Conservation (phyloP, 2,888 invertebrate genomes). For the Microchrysa polita region DNA sequence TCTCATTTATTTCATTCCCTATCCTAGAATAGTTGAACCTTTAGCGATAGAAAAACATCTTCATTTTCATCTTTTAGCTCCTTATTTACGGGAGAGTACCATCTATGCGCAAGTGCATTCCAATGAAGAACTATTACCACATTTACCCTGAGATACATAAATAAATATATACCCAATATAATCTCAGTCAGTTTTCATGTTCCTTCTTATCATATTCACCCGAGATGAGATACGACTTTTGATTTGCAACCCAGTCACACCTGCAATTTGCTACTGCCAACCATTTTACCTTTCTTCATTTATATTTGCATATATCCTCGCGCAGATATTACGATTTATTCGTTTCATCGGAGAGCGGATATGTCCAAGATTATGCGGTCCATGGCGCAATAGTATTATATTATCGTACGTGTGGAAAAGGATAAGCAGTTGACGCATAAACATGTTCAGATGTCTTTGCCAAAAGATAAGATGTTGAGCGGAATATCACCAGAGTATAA, state of each 20-base stretch:
- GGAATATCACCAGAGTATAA: too few species aligned
- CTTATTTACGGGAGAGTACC: neutral
- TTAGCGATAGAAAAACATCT: conserved; percentile 10
- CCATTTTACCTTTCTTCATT: conserved; percentile 29
- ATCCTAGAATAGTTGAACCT: neutral
- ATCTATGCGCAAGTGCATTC: neutral
- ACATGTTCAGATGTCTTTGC: conserved; percentile 30
- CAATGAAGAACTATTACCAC: neutral
- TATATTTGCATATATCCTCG: conserved; percentile 9
- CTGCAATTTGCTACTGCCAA: conserved; percentile 40
- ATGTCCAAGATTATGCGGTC: neutral
- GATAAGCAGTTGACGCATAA: conserved; percentile 35
- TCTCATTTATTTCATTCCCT: conserved; percentile 7
- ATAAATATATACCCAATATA: too few species aligned
- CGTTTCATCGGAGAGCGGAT: neutral
- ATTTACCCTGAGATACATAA: conserved; percentile 12
- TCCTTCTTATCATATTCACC: conserved; percentile 27
- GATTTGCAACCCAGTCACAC: conserved; percentile 41
- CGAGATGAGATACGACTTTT: conserved; percentile 42
- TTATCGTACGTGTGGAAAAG: conserved; percentile 36
- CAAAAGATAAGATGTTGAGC: conserved; percentile 14
- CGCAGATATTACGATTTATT: conserved; percentile 34
- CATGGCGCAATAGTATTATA: too few species aligned
- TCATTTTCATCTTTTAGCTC: conserved; percentile 11
- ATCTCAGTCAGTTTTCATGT: conserved; percentile 31